Conservation (phyloP, 1,140 invertebrate species). For the Polypedilum pembai region DNA sequence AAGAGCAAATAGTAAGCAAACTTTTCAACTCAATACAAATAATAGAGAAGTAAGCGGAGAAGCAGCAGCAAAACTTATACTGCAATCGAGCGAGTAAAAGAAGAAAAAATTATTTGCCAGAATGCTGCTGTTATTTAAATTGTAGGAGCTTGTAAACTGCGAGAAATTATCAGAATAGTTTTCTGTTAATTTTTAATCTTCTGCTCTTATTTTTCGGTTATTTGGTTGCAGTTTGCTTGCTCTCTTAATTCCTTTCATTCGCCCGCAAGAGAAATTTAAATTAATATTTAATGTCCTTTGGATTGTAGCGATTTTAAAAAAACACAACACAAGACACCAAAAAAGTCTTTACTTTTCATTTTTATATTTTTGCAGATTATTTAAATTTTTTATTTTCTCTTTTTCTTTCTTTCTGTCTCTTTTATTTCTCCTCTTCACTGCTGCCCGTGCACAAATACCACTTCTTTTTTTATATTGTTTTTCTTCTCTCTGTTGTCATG, state of each 20-base stretch:
- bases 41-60: neutral
- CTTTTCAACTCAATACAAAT: neutral
- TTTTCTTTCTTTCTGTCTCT: neutral
- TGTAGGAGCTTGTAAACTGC: slow-evolving; percentile 11
- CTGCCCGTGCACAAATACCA: neutral
- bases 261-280: neutral
- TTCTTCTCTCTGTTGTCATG: too few species aligned
- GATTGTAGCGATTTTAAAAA: slow-evolving; percentile 19
- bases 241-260: neutral
- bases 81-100: neutral
- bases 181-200: slow-evolving; percentile 13
- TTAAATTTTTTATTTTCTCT: neutral
- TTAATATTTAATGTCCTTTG: slow-evolving; percentile 28
- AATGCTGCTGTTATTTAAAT: slow-evolving; percentile 15
- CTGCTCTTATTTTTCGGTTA: neutral
- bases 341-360: slow-evolving; percentile 18
- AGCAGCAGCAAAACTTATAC: neutral
- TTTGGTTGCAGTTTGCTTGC: neutral
- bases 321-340: neutral
- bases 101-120: neutral
- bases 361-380: slow-evolving; percentile 5
- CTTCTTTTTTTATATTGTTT: too few species aligned
- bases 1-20: slow-evolving; percentile 13
- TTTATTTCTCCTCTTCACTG: neutral
- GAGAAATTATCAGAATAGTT: slow-evolving; percentile 13